A percentile compares a stretch with the other conserved stretches of the same genome.
phyloP scores from a whole-genome alignment of 2,797 vertebrate genomes.

The Sebastes cheni region DNA sequence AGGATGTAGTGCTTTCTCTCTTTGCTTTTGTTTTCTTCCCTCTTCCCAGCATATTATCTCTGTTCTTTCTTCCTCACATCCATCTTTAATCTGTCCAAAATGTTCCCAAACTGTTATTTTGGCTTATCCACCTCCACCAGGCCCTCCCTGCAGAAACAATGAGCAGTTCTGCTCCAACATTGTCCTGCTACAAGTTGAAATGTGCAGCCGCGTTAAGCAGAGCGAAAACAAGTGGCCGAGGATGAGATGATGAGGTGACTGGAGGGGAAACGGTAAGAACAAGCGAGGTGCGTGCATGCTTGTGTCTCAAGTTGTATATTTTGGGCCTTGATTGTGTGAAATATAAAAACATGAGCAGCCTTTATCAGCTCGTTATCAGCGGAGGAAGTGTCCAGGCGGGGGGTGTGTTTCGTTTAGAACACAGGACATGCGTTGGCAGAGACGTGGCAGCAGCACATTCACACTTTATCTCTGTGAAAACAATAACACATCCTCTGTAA shows the following conservation, averaged over 20 bases:
- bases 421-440: constrained; percentile 62
- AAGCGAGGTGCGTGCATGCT: not conserved
- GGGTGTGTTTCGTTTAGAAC: constrained; percentile 63
- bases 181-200: constrained; percentile 51
- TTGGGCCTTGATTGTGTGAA: constrained; percentile 16
- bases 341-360: constrained; percentile 17
- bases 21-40: constrained; percentile 18
- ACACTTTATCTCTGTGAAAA: constrained; percentile 58
- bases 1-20: not conserved
- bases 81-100: constrained; percentile 25
- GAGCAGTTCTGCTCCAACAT: constrained; percentile 34
- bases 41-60: constrained; percentile 31
- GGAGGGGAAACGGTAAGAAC: constrained; percentile 21
- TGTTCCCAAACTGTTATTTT: constrained; percentile 65
- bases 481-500: constrained; percentile 29
- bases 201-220: constrained; percentile 4
- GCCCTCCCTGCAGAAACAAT: constrained; percentile 50
- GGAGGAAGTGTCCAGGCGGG: constrained; percentile 66
- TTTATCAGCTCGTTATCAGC: constrained; percentile 69
- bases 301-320: constrained; percentile 2
- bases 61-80: constrained; percentile 30
- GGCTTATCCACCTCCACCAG: constrained; percentile 71
- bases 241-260: constrained; percentile 6
- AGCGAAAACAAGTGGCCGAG: constrained; percentile 22
- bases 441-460: constrained; percentile 12